These are phyloP conservation scores for Emys orbicularis DNA, from an alignment of 2,797 vertebrate species.

Conservation along the genomic window DNA sequence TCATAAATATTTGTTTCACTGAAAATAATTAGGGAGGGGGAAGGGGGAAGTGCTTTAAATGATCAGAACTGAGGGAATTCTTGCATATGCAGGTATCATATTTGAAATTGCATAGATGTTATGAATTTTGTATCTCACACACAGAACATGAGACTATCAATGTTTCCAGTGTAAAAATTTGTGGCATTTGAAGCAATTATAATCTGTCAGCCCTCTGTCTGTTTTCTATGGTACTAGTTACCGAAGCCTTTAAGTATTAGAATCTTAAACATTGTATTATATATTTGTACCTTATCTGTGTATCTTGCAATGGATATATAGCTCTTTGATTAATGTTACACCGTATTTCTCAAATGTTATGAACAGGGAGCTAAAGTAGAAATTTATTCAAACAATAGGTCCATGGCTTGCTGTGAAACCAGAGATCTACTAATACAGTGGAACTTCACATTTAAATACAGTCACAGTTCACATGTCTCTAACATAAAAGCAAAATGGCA, in stretches of 20 bases:
- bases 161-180: slow-evolving; percentile 19
- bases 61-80: background rate
- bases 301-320: slow-evolving; percentile 7
- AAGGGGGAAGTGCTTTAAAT: background rate
- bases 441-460: background rate
- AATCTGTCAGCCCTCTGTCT: slow-evolving; percentile 26
- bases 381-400: background rate
- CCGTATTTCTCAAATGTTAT: background rate
- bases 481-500: background rate
- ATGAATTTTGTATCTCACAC: background rate
- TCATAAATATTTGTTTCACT: background rate
- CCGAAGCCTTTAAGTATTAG: background rate
- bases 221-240: background rate
- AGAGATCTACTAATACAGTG: accelerated
- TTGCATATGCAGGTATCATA: background rate
- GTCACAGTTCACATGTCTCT: background rate
- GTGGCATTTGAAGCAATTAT: slow-evolving; percentile 29
- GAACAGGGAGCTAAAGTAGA: too few species aligned
- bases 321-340: slow-evolving; percentile 9
- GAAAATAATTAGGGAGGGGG: background rate
- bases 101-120: background rate
- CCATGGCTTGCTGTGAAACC: background rate
- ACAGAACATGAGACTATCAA: slow-evolving; percentile 30
- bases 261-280: background rate
- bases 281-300: background rate